Evolutionary conservation across 2,797 vertebrate species (phyloP).

Genomic region (Peromyscus eremicus): DNA sequence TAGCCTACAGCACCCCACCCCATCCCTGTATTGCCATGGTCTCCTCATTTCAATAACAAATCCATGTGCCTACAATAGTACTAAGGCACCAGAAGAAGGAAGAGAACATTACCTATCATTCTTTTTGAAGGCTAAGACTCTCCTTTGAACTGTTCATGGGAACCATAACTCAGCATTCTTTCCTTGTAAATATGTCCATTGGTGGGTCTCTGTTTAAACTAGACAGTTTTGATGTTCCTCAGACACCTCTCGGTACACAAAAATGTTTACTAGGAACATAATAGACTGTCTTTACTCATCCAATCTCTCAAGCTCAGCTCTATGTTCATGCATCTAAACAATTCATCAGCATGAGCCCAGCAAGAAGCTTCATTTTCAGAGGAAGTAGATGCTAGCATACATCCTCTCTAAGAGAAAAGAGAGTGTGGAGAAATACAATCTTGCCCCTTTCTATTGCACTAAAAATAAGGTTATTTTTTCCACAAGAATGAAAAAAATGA

Average conservation of each 20-base stretch:
- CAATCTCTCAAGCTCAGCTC: neutral
- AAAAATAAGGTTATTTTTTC: neutral
- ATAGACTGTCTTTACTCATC: neutral
- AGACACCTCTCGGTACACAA: neutral
- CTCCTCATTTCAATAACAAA: neutral
- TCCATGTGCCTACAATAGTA: neutral
- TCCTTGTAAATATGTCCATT: neutral
- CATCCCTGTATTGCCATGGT: neutral
- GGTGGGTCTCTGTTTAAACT: neutral
- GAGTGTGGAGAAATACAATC: neutral
- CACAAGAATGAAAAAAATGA: neutral
- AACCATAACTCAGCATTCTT: neutral
- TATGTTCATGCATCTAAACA: neutral
- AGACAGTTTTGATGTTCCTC: neutral
- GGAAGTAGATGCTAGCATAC: neutral
- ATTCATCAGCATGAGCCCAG: neutral
- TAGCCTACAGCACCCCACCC: neutral
- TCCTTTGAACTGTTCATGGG: neutral
- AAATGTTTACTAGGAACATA: neutral
- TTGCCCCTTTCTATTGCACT: neutral
- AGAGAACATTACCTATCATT: neutral
- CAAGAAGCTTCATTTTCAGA: neutral
- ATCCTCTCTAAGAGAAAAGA: neutral
- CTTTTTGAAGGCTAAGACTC: constrained; percentile 5
- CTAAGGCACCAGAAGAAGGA: neutral